Percentiles rank a stretch among this genome's conserved stretches.
Evolutionary conservation across 1,140 invertebrate genomes (phyloP).

Genomic region (Pogonognathellus flavescens): DNA sequence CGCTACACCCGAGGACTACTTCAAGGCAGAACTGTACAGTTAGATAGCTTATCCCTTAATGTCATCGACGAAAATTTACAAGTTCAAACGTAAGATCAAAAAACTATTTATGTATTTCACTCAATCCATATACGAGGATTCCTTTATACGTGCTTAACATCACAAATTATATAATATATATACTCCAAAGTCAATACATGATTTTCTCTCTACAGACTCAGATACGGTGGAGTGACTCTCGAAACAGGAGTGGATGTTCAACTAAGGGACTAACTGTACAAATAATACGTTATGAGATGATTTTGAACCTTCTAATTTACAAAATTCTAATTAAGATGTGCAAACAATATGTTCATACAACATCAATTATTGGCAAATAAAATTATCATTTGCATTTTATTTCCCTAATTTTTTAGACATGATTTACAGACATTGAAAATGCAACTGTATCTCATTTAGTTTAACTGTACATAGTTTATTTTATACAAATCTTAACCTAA

Average conservation of each 20-base stretch:
- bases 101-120: not conserved
- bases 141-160: not conserved
- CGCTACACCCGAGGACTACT: constrained; percentile 59
- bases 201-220: not conserved
- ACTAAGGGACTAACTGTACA: not conserved
- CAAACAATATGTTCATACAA: not conserved
- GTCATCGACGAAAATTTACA: constrained; percentile 54
- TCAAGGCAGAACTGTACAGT: constrained; percentile 37
- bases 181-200: not conserved
- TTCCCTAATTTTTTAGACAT: not conserved
- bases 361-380: constrained; percentile 23
- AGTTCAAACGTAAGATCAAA: constrained; percentile 52
- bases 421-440: too few species aligned
- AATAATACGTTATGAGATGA: not conserved
- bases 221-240: constrained; percentile 32
- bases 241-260: constrained; percentile 37
- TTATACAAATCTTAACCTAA: too few species aligned
- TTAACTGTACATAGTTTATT: too few species aligned
- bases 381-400: not conserved
- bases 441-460: too few species aligned
- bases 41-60: constrained; percentile 53
- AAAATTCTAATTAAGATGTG: not conserved
- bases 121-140: not conserved
- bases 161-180: not conserved
- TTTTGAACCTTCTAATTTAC: not conserved